These are phyloP conservation scores for Cataglyphis rosenhaueri DNA, from an alignment of 2,888 invertebrate genomes.

Conservation along the genomic window DNA sequence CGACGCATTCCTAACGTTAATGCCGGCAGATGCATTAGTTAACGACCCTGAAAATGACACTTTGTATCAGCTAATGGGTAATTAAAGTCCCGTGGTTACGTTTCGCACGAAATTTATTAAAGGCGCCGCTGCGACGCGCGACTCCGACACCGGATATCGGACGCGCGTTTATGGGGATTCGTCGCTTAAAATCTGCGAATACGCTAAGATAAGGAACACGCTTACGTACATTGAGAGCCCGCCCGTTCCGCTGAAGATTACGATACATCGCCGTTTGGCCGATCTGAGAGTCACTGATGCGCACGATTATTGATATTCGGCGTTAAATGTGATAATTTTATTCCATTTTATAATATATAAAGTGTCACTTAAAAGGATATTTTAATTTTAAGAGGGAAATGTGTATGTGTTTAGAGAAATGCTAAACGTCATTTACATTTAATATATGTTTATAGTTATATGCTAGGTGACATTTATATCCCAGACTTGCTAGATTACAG, in stretches of 20 bases:
- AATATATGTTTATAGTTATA: conserved; percentile 3
- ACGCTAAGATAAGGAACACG: conserved; percentile 50
- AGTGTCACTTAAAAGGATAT: neutral
- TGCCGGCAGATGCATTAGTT: conserved; percentile 75
- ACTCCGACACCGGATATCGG: conserved; percentile 48
- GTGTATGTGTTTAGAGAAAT: neutral
- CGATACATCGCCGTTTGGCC: conserved; percentile 1
- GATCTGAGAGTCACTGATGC: neutral
- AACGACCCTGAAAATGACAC: conserved; percentile 81
- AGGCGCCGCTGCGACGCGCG: conserved; percentile 55
- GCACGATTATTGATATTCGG: neutral
- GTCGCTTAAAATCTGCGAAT: conserved; percentile 72
- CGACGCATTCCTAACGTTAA: conserved; percentile 70
- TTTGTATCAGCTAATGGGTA: conserved; percentile 81
- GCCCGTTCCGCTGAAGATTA: neutral
- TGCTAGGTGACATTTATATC: neutral
- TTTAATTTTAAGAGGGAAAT: neutral
- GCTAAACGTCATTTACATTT: neutral
- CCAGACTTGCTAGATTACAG: neutral
- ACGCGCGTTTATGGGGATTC: conserved; percentile 59
- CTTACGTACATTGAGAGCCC: conserved; percentile 24
- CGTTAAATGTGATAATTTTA: conserved; percentile 3
- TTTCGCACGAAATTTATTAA: conserved; percentile 77
- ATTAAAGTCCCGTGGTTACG: conserved; percentile 79
- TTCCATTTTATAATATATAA: neutral